Evolutionary conservation across 2,113 vertebrate species (phyloP), one percentile per base, ranked within the genome.

Genomic region (Catharus fuscescens): DNA sequence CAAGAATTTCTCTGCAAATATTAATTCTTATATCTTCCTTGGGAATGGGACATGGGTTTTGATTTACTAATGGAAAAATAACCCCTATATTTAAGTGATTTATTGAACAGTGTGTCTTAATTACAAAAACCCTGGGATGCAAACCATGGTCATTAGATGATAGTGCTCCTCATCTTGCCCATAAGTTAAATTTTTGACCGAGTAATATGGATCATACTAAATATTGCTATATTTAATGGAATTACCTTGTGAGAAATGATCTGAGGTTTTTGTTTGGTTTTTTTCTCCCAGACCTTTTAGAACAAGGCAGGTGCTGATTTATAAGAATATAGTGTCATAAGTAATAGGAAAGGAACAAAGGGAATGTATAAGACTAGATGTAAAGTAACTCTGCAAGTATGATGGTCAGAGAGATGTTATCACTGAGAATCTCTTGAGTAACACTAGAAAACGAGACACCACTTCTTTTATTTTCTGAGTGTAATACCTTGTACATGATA

Each of bases 391-490:
- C 40, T 50, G 21, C 7, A 76, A 53, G 4, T 28, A 18, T 42
- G 52, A 73, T 20, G 12, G 10, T 48, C 53, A 53, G 60, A 12
- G 10, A 66, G 29, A 34, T 47, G 20, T 29, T 28, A 10, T 21
- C 66, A 65, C 0, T 44, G 18, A 66, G 29, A 70, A 48, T 34
- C 14, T 34, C 48, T 61, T 66, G 44, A 69, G 44, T 1, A 0
- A 52, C 23, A 29, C 6, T 60, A 32, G 10, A 78, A 40, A 96
- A 79, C 47, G 25, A 95, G 40, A 18, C 53, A 86, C 6, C 18
- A 20, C 44, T 86, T 74, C 64, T 93, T 95, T 96, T 88, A 25
- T 93, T 94, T 96, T 73, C 65, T 84, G 56, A 92, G 73, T 64
- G n/a, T 57, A 25, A 14, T 20, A 47, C 8, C 18, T 90, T 36